Evolutionary conservation across 2,113 vertebrate genomes (phyloP).

Genomic region (Phoxinus phoxinus): DNA sequence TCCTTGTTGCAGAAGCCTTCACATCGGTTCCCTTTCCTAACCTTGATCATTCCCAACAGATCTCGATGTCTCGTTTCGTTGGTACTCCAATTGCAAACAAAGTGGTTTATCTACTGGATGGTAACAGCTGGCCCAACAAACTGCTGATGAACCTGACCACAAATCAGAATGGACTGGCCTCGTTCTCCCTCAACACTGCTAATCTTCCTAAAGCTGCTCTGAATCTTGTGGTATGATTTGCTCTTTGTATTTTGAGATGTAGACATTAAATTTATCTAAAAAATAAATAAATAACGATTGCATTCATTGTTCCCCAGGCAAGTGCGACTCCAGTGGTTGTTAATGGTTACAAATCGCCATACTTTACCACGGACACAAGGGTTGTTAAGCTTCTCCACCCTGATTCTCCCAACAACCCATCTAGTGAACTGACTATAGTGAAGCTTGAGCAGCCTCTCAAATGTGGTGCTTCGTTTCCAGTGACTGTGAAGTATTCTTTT

Average conservation of each 20-base stretch:
- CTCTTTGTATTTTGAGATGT: neutral
- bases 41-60: neutral
- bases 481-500: constrained; percentile 65
- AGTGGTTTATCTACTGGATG: too few relatives aligned
- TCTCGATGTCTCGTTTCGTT: too few relatives aligned
- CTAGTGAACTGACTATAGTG: constrained; percentile 66
- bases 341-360: fast-evolving
- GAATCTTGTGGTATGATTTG: constrained; percentile 57
- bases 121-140: neutral
- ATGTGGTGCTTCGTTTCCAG: constrained; percentile 54
- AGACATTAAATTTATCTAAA: too few relatives aligned
- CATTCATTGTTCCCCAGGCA: constrained; percentile 54
- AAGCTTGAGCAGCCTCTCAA: constrained; percentile 44
- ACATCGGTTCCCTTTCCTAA: neutral
- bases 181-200: too few relatives aligned
- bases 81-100: too few relatives aligned
- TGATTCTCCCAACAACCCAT: constrained; percentile 44
- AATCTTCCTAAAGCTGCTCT: too few relatives aligned
- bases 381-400: neutral
- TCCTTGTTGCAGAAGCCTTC: neutral
- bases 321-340: neutral
- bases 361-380: neutral
- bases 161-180: too few relatives aligned
- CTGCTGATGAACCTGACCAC: too few relatives aligned
- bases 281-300: too few relatives aligned